phyloP scores from a whole-genome alignment of 2,113 vertebrate species.

The Mustelus asterias region DNA sequence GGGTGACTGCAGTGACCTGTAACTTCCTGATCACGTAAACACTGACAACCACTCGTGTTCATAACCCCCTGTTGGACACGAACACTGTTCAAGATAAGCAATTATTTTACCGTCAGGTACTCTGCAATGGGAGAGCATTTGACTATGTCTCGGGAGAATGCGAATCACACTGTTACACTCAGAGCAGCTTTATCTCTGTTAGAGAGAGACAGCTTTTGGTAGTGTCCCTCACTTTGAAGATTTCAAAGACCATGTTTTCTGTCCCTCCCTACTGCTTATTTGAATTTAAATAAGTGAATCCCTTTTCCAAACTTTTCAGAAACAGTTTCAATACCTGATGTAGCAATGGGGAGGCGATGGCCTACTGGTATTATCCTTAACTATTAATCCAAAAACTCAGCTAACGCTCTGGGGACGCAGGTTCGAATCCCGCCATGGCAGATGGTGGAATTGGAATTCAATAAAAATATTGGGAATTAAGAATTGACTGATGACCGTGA shows the following conservation, averaged over 20 bases:
- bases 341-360: too few relatives aligned
- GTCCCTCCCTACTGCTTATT: background rate
- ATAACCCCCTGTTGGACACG: background rate
- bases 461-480: too few relatives aligned
- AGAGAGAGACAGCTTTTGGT: background rate
- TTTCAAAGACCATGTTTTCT: background rate
- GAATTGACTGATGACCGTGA: too few relatives aligned
- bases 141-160: background rate
- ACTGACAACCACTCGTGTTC: background rate
- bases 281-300: background rate
- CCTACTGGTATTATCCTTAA: too few relatives aligned
- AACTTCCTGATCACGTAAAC: background rate
- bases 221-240: background rate
- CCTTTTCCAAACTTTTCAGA: background rate
- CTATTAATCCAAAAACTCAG: too few relatives aligned
- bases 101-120: background rate
- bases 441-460: too few relatives aligned
- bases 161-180: background rate
- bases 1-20: background rate
- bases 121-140: background rate
- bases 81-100: background rate
- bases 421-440: too few relatives aligned
- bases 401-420: too few relatives aligned
- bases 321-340: background rate
- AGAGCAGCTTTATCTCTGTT: background rate